Percentiles rank a stretch among this genome's conserved stretches.
Evolutionary conservation across 2,113 vertebrate genomes (phyloP).

Genomic region (Anseranas semipalmata): DNA sequence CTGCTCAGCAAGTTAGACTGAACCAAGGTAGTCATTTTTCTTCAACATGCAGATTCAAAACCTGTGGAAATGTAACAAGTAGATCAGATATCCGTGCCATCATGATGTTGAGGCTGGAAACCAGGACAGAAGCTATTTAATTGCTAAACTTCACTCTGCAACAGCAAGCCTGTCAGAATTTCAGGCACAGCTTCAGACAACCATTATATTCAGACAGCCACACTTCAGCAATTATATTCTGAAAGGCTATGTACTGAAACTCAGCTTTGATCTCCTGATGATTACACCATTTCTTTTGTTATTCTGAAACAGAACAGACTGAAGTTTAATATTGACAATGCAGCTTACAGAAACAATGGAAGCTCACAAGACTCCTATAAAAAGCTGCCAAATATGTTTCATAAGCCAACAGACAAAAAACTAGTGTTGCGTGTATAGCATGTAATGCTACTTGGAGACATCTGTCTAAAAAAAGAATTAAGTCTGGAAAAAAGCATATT

Average conservation of each 20-base stretch:
- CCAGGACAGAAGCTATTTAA: not conserved
- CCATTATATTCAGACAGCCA: not conserved
- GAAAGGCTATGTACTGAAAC: not conserved
- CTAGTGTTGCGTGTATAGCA: not conserved
- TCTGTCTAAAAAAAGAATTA: not conserved
- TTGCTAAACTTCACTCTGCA: not conserved
- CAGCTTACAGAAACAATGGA: not conserved
- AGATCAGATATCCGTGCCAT: not conserved
- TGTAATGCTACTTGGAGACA: not conserved
- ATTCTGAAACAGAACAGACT: not conserved
- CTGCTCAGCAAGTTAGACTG: not conserved
- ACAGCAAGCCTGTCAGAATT: not conserved
- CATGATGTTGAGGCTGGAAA: not conserved
- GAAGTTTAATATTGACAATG: not conserved
- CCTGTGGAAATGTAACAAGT: not conserved
- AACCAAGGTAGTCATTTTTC: not conserved
- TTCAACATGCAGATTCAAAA: not conserved
- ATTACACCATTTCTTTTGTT: conserved; percentile 15
- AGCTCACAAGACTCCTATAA: not conserved
- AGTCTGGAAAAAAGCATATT: not conserved
- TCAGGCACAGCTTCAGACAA: not conserved
- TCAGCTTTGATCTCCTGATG: not conserved
- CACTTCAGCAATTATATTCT: not conserved
- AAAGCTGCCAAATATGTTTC: not conserved
- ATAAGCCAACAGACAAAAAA: not conserved